Evolutionary conservation across 2,797 vertebrate genomes (phyloP).

Genomic region (Semaprochilodus insignis): DNA sequence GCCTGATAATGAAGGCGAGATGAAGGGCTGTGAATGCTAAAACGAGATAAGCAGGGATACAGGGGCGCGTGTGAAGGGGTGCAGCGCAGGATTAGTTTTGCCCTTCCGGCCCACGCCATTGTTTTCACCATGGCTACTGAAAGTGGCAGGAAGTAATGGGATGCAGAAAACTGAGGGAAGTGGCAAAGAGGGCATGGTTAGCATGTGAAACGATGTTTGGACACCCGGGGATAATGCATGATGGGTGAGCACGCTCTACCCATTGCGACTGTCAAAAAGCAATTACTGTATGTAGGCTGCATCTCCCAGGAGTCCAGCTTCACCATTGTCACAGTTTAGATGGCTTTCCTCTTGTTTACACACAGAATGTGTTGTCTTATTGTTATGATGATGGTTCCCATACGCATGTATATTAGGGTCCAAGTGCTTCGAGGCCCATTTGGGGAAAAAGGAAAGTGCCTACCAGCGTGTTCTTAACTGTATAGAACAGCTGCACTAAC

Average conservation of each 20-base stretch:
- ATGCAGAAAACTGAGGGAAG: not conserved
- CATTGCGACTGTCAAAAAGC: conserved; percentile 19
- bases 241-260: not conserved
- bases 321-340: not conserved
- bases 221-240: not conserved
- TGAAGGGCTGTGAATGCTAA: conserved; percentile 25
- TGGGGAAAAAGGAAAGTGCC: not conserved
- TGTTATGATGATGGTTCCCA: conserved; percentile 3
- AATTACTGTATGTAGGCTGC: conserved; percentile 11
- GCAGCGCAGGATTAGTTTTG: not conserved
- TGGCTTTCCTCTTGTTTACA: conserved; percentile 15
- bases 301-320: conserved; percentile 8
- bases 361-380: conserved; percentile 2
- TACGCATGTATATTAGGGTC: not conserved
- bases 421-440: not conserved
- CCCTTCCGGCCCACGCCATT: not conserved
- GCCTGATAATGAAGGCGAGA: conserved; percentile 32
- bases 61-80: not conserved
- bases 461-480: not conserved
- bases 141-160: conserved; percentile 8
- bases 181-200: conserved; percentile 2
- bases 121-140: not conserved
- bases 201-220: conserved; percentile 10
- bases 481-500: not conserved
- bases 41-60: conserved; percentile 27